These are phyloP conservation scores for Cyclura pinguis DNA, from an alignment of 2,797 vertebrate species.

Conservation along the genomic window DNA sequence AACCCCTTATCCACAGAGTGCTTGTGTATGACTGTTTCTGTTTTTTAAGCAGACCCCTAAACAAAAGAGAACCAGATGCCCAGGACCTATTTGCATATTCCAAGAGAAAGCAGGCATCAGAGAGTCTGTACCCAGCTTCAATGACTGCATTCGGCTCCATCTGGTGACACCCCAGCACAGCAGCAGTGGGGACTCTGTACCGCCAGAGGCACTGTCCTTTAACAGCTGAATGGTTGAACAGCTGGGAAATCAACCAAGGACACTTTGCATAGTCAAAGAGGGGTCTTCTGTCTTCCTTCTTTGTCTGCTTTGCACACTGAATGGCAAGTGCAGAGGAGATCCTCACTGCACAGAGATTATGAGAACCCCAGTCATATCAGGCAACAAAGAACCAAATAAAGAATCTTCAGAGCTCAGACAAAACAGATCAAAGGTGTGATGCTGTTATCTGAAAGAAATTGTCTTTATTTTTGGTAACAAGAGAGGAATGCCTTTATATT, in stretches of 20 bases:
- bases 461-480: too few species aligned
- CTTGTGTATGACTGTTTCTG: conserved; percentile 16
- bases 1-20: background rate
- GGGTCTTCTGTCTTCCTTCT: conserved; percentile 26
- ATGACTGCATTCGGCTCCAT: conserved; percentile 75
- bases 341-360: background rate
- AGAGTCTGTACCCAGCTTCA: conserved; percentile 67
- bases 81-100: conserved; percentile 64
- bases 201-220: conserved; percentile 70
- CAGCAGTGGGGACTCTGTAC: conserved; percentile 70
- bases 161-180: conserved; percentile 73
- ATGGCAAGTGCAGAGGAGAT: conserved; percentile 5
- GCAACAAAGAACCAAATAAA: background rate
- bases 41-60: conserved; percentile 16
- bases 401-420: too few species aligned
- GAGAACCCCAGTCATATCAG: background rate
- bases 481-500: too few species aligned
- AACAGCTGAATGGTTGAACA: conserved; percentile 73
- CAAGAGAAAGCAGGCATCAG: conserved; percentile 62
- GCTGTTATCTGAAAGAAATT: too few species aligned
- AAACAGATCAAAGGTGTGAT: too few species aligned
- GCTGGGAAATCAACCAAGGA: conserved; percentile 72
- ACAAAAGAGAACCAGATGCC: conserved; percentile 69
- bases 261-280: conserved; percentile 51
- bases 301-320: rapidly evolving